These are phyloP conservation scores for Tetrax tetrax DNA, from an alignment of 2,113 vertebrate genomes.

Conservation along the genomic window DNA sequence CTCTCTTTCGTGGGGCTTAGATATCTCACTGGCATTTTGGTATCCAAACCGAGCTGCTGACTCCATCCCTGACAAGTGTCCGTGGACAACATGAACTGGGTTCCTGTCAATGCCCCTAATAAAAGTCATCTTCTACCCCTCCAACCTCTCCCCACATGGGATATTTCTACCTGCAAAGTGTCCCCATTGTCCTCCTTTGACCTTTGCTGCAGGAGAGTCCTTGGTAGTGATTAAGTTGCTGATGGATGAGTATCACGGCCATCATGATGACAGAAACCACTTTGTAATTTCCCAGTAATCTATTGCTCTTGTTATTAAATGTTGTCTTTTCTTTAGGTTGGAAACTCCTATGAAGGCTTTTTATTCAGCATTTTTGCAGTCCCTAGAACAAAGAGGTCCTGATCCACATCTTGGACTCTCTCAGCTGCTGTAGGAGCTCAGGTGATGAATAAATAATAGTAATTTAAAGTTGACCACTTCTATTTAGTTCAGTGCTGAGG, in stretches of 20 bases:
- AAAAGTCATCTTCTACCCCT: neutral
- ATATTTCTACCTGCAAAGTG: neutral
- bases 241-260: neutral
- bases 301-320: neutral
- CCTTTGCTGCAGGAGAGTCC: neutral
- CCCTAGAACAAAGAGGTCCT: neutral
- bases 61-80: neutral
- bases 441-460: neutral
- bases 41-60: neutral
- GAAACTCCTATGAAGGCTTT: neutral
- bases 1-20: neutral
- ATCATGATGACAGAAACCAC: neutral
- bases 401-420: neutral
- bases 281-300: neutral
- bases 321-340: neutral
- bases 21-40: neutral
- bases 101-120: neutral
- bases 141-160: neutral
- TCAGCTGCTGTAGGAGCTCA: neutral
- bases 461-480: neutral
- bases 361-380: neutral
- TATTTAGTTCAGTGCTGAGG: neutral
- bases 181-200: neutral
- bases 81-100: neutral
- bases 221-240: neutral